phyloP scores from a whole-genome alignment of 2,888 invertebrate species.

The Urechis unicinctus region DNA sequence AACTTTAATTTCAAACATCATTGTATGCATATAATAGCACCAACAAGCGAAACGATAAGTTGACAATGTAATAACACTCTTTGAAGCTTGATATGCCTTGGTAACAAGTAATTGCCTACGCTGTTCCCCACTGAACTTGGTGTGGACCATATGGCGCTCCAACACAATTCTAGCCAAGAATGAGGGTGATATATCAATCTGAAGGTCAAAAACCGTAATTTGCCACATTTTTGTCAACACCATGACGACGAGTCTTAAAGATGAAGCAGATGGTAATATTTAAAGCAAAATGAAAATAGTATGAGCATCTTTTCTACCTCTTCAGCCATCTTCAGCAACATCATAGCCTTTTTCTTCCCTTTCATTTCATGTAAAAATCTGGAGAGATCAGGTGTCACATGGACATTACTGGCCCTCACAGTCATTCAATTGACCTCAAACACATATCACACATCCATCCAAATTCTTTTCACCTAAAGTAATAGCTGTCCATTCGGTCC shows the following conservation, averaged over 20 bases:
- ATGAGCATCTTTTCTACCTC: background rate
- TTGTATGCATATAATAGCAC: too few relatives aligned
- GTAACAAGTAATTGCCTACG: constrained; percentile 4
- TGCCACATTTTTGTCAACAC: too few relatives aligned
- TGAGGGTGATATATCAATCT: constrained; percentile 57
- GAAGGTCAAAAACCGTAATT: too few relatives aligned
- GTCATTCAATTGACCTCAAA: background rate
- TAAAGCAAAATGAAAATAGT: background rate
- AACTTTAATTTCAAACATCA: too few relatives aligned
- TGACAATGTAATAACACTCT: background rate
- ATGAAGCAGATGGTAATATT: too few relatives aligned
- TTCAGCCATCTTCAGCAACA: background rate
- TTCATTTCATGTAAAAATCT: background rate
- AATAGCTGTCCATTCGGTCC: constrained; percentile 13
- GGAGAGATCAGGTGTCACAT: background rate
- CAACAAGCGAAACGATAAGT: too few relatives aligned
- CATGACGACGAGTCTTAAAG: too few relatives aligned
- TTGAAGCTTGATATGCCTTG: background rate
- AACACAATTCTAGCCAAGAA: constrained; percentile 59
- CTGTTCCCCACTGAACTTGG: constrained; percentile 14
- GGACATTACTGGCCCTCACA: background rate
- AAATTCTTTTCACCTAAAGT: constrained; percentile 6
- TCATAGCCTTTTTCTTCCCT: background rate
- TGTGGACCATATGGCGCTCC: constrained; percentile 53
- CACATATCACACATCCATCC: background rate